A percentile compares a stretch with the other conserved stretches of the same genome.
These are phyloP conservation scores for Oscheius onirici DNA, from an alignment of 2,888 invertebrate species.

Conservation along the genomic window DNA sequence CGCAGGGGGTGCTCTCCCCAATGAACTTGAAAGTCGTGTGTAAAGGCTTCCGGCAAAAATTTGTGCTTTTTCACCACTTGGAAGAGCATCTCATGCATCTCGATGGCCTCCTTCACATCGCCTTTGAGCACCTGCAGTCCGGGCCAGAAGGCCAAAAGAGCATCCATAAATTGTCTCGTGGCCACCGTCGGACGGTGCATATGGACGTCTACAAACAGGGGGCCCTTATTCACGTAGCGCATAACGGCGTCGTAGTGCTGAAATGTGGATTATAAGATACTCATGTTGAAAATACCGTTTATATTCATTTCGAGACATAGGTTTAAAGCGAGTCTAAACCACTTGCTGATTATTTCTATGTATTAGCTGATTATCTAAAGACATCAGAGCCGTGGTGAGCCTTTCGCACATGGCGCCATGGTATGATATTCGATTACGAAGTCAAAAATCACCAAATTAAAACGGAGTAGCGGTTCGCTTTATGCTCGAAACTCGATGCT, in stretches of 20 bases:
- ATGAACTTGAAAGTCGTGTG: conserved; percentile 95
- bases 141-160: conserved; percentile 96
- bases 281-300: no score
- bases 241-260: conserved; percentile 70
- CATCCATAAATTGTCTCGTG: conserved; percentile 95
- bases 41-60: conserved; percentile 97
- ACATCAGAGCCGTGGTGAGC: no score
- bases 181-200: conserved; percentile 95
- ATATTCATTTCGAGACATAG: no score
- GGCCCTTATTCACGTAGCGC: conserved; percentile 91
- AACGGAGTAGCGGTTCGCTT: no score
- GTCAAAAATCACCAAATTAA: no score
- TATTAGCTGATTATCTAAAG: no score
- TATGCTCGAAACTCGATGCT: no score
- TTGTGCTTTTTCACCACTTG: conserved; percentile 95
- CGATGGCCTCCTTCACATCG: conserved; percentile 95
- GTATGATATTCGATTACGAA: no score
- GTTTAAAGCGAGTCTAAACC: no score
- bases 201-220: conserved; percentile 89
- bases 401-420: no score
- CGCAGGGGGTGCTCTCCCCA: conserved; percentile 95
- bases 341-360: no score
- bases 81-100: conserved; percentile 97
- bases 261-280: conserved; percentile 31
- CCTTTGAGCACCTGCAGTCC: conserved; percentile 84